A percentile compares a stretch with the other conserved stretches of the same genome.
These are phyloP conservation scores for Neosilurus hyrtlii DNA, from an alignment of 2,797 vertebrate genomes.

Conservation along the genomic window DNA sequence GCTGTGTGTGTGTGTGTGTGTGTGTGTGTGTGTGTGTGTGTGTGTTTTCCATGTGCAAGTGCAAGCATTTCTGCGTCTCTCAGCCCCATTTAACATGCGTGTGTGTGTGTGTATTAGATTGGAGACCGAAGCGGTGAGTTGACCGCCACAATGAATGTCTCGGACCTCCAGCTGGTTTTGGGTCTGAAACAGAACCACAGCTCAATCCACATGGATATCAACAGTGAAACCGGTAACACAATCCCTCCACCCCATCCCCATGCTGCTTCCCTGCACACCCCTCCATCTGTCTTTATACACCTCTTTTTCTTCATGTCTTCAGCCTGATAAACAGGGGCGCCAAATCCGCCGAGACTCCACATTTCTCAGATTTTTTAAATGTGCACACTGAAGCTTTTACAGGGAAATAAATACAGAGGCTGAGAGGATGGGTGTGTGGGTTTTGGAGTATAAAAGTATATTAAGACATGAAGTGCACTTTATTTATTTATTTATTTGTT, in stretches of 20 bases:
- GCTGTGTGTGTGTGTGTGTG: no score
- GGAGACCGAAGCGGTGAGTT: constrained; percentile 88
- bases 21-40: no score
- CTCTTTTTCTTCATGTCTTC: neutral
- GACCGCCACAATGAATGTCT: constrained; percentile 91
- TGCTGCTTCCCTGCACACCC: no score
- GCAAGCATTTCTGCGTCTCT: neutral
- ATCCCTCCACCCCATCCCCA: neutral
- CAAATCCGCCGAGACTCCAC: neutral
- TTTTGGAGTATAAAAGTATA: neutral
- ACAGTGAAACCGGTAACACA: constrained; percentile 58
- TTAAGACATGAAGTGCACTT: no score
- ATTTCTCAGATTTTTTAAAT: neutral
- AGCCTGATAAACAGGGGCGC: neutral
- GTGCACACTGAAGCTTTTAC: neutral
- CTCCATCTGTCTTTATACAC: neutral
- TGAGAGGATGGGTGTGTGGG: neutral
- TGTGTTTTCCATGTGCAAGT: no score
- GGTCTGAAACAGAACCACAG: constrained; percentile 79
- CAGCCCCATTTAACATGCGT: neutral
- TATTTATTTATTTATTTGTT: neutral
- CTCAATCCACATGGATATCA: constrained; percentile 45
- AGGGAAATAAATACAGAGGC: neutral
- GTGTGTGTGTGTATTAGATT: constrained; percentile 71
- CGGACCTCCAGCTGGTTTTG: constrained; percentile 91